Evolutionary conservation across 2,113 vertebrate genomes (phyloP), one percentile per base, ranked within the genome.

Genomic region (Mastomys coucha): DNA sequence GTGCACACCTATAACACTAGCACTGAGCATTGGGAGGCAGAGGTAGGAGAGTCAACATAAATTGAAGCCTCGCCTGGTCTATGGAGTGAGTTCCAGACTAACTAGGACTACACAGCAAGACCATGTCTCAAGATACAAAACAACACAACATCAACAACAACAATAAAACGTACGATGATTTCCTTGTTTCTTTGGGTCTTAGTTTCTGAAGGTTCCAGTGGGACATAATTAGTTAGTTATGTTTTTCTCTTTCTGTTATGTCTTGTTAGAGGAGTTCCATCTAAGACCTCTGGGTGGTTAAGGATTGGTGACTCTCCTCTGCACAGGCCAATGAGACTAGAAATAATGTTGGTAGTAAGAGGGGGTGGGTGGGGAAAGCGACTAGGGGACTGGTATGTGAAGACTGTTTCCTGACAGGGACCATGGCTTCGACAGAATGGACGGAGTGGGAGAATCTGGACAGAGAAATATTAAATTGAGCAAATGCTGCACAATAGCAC

Each of bases 401-500:
- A 72, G 53, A 69, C 24, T 7, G 11, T 7, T 78, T n/a, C 22
- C 42, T 45, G 60, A 56, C 31, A 88, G 53, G 63, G 58, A 13
- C n/a, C 33, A 42, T 24, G 26, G 11, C 17, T 80, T 17, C 4
- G 24, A 77, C 42, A n/a, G 91, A 51, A 81, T 19, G 81, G 14
- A 45, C 53, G 26, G 24, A 36, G 0, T 8, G 42, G 80, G 36
- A 87, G n/a, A 73, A 33, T 80, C 49, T 33, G 2, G 58, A 92
- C 73, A n/a, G 14, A 92, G 51, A 84, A 12, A 20, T 3, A 22
- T 58, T 58, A n/a, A 63, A 2, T 31, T 86, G 78, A 53, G 39
- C 42, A 70, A 39, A 2, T 20, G n/a, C 17, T 31, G 5, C 1
- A 6, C 8, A 11, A 0, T 2, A 73, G 3, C 28, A 20, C 67